Base-by-base conservation (phyloP, 2,113 vertebrate genomes). In the Alces alces region DNA sequence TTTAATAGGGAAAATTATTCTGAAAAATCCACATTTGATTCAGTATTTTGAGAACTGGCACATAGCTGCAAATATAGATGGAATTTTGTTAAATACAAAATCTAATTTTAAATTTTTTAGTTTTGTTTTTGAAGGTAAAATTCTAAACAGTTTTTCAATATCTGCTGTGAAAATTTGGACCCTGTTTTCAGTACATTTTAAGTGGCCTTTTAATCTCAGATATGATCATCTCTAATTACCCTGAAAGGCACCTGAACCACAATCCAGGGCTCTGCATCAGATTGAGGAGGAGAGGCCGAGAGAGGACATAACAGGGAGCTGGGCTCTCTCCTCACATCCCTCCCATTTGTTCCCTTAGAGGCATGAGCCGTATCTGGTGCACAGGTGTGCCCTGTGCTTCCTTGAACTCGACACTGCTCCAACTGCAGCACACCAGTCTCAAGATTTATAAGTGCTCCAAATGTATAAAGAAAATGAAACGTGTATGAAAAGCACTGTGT, bases 91-190 rank as follows among this genome's bases (percentile, higher is more conserved):
- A 55, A 83, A 66, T 25, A 50, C 7, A 93, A 93, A 91, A 91
- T 57, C 91, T 86, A 70, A 80, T 76, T 93, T 80, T 76, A 64
- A 52, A 60, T 33, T 84, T 55, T 73, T 61, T 39, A 39, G 57
- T 73, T 87, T 95, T 58, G 70, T 79, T 79, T 96, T 95, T 87
- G 15, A 96, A 60, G 25, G 66, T 78, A 90, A 95, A 91, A 78
- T 66, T 16, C 43, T 70, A 23, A 45, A 36, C 21, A 54, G 5
- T n/a, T 83, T 96, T 76, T 73, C 5, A 80, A 13, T 83, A 36
- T 82, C 19, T 83, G 10, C 39, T 25, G 28, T 93, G 43, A 96
- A 85, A 39, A 50, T 86, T 16, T 95, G 66, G 13, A 93, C 21
- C 30, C 30, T 82, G 3, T 92, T 93, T 96, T 60, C 91, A 89